Percentiles rank a stretch among this genome's conserved stretches.
Evolutionary conservation across 53 echinoderm and acorn worm genomes (phyloP).

Genomic region (Pentamera pediparva): DNA sequence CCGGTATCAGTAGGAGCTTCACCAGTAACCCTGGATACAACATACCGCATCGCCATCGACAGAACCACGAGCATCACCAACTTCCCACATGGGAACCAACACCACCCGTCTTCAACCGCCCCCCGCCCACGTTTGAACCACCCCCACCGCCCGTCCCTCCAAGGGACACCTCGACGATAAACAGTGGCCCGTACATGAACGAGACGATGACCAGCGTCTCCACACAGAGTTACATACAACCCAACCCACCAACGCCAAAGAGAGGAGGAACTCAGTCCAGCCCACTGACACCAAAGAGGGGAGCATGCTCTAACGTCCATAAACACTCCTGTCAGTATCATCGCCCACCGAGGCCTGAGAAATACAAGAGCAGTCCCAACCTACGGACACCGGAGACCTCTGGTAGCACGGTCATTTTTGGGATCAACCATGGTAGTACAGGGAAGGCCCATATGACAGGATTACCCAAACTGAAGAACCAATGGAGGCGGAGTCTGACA

Average conservation of each 20-base stretch:
- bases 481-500: not conserved
- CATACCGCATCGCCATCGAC: not conserved
- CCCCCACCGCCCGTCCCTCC: conserved; percentile 7
- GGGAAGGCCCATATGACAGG: not conserved
- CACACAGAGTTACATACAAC: not conserved
- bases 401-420: not conserved
- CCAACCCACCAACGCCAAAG: not conserved
- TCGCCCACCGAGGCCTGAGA: not conserved
- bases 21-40: not conserved
- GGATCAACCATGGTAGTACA: not conserved
- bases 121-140: not conserved
- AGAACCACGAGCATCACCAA: not conserved
- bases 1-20: not conserved
- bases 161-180: not conserved
- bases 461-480: not conserved
- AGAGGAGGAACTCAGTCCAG: not conserved
- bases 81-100: no score
- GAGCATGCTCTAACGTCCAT: not conserved
- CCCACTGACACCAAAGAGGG: not conserved
- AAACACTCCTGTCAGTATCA: no score
- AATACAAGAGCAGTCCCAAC: not conserved
- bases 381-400: not conserved
- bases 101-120: not conserved
- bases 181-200: not conserved
- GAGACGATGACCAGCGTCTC: not conserved